Conservation (phyloP, 2,888 invertebrate species). For the Hypselothyrea guttata region DNA sequence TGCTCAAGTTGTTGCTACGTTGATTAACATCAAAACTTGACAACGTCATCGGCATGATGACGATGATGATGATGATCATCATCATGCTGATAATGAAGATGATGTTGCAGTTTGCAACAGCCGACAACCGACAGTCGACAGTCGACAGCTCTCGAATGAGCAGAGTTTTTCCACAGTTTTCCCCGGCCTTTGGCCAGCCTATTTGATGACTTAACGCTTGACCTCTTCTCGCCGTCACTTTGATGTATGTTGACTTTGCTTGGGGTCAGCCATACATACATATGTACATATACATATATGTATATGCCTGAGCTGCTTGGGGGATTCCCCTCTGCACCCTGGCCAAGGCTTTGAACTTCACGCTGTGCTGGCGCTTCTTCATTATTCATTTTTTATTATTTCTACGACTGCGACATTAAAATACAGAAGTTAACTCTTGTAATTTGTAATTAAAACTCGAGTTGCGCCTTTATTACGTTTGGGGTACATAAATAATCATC, state of each 20-base stretch:
- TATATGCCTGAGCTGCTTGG: not conserved
- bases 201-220: constrained; percentile 74
- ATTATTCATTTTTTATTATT: too few relatives aligned
- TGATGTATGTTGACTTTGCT: constrained; percentile 66
- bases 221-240: constrained; percentile 64
- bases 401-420: constrained; percentile 31
- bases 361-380: constrained; percentile 62
- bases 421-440: constrained; percentile 51
- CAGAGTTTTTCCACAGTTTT: constrained; percentile 29
- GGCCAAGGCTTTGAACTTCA: constrained; percentile 68
- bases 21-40: constrained; percentile 53
- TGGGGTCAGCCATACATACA: constrained; percentile 53
- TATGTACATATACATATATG: not conserved
- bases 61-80: constrained; percentile 37
- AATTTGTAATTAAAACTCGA: constrained; percentile 72
- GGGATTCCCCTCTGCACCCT: constrained; percentile 9
- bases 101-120: constrained; percentile 13
- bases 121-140: constrained; percentile 27
- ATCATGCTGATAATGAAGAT: constrained; percentile 22
- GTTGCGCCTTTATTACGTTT: constrained; percentile 46
- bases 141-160: constrained; percentile 17
- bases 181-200: constrained; percentile 11
- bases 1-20: constrained; percentile 17
- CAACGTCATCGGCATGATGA: constrained; percentile 47
- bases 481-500: constrained; percentile 41